Percentiles rank a stretch among this genome's conserved stretches.
Conservation (phyloP, 2,797 vertebrate genomes). For the Erethizon dorsatum region DNA sequence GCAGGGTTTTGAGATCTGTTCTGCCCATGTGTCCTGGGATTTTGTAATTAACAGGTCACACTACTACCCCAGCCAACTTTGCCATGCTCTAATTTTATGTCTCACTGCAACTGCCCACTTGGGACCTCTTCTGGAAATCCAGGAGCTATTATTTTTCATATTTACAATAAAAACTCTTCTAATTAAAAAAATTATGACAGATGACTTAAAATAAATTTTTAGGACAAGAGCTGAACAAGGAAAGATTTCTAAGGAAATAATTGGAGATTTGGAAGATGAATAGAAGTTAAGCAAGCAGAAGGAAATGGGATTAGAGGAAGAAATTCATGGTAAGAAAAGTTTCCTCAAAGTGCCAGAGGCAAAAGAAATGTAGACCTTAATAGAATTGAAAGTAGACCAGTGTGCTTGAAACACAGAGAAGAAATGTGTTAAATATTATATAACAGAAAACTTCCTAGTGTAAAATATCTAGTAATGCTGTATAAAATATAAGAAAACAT, state of each 20-base stretch:
- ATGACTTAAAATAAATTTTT: background rate
- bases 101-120: background rate
- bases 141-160: background rate
- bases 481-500: background rate
- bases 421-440: background rate
- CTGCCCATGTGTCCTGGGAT: background rate
- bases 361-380: slow-evolving; percentile 31
- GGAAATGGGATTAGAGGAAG: background rate
- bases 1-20: background rate
- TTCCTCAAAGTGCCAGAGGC: background rate
- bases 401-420: slow-evolving; percentile 2
- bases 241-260: slow-evolving; percentile 35
- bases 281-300: slow-evolving; percentile 42
- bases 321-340: background rate
- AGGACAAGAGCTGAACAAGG: background rate
- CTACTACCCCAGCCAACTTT: background rate
- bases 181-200: background rate
- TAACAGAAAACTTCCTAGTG: slow-evolving; percentile 11
- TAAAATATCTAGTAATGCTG: slow-evolving; percentile 6
- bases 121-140: background rate
- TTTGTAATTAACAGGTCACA: background rate
- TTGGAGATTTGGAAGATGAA: background rate
- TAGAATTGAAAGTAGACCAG: background rate
- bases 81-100: background rate
- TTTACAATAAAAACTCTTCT: background rate